Base-by-base conservation (phyloP, 2,888 invertebrate genomes). In the Euphydryas editha region DNA sequence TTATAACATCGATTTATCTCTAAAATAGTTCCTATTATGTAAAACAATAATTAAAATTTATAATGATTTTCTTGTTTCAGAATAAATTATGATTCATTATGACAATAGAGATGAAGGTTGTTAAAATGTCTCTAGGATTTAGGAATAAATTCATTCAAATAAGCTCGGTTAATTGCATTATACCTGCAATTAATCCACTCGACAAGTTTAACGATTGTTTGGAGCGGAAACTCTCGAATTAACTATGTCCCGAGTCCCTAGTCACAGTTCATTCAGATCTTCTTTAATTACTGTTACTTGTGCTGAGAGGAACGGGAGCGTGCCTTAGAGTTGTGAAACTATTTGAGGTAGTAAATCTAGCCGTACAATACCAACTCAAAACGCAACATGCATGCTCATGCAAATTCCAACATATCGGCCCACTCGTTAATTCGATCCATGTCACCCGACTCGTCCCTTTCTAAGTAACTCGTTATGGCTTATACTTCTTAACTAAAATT, bases 331-430 rank as follows among this genome's bases (percentile, higher is more conserved):
- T 87, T 86, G 73, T 69, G 73, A 85, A 90, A 91, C 90, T 89
- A 91, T 91, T 89, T 79, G 79, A 74, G 81, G 82, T 81, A 85
- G 83, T 91, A 90, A 90, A 91, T 89, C 85, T 82, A 81, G 77
- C 78, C 79, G 79, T 82, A 84, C 83, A 78, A 78, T 85, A 86
- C 58, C 36, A 63, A 84, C 84, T 85, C 78, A 77, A 81, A 83
- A 84, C 81, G 85, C 87, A 84, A 87, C 87, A 89, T 89, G 87
- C 88, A 89, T 88, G 87, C 86, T 86, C 87, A 88, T 90, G 90
- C 90, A 90, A 90, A 91, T 88, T 88, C 82, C 80, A 83, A 80
- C 75, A 74, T 76, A 83, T 82, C 80, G 79, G 76, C 78, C 72
- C 75, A 80, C 84, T 88, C 88, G 88, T 91, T 91, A 90, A 90